Percentiles rank a stretch among this genome's conserved stretches.
phyloP scores from a whole-genome alignment of 2,888 invertebrate genomes.

The Malthinus seriepunctatus region DNA sequence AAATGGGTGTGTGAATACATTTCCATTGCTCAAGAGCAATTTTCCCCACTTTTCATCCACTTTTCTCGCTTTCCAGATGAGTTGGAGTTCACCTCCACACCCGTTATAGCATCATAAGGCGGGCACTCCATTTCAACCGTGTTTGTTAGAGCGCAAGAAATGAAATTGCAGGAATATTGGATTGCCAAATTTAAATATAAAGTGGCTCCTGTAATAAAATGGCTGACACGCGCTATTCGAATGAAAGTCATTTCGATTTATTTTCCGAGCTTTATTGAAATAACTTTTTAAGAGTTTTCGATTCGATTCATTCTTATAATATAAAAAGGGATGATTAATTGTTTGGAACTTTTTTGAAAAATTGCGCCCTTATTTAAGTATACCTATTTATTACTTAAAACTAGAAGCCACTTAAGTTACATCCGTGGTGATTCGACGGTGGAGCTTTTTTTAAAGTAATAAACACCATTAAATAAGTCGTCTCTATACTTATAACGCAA shows the following conservation, averaged over 20 bases:
- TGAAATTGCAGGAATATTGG: conserved; percentile 56
- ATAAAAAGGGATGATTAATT: conserved; percentile 16
- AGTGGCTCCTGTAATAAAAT: conserved; percentile 49
- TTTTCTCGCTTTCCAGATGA: conserved; percentile 38
- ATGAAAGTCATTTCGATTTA: conserved; percentile 26
- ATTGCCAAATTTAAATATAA: conserved; percentile 56
- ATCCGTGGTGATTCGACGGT: conserved; percentile 8
- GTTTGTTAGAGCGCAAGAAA: conserved; percentile 41
- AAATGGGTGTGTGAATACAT: conserved; percentile 47
- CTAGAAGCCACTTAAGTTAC: conserved; percentile 24
- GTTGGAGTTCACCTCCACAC: conserved; percentile 30
- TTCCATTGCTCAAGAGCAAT: conserved; percentile 46
- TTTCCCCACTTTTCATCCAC: conserved; percentile 45
- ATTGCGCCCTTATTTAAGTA: conserved; percentile 3
- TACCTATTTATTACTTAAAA: conserved; percentile 15
- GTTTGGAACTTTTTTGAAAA: conserved; percentile 8
- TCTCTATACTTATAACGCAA: conserved; percentile 11
- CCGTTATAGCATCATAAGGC: conserved; percentile 43
- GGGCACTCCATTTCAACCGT: conserved; percentile 37
- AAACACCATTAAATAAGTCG: conserved; percentile 26
- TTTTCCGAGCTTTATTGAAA: conserved; percentile 20
- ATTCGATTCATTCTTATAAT: conserved; percentile 3
- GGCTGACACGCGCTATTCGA: conserved; percentile 31
- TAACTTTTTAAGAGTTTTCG: conserved; percentile 8
- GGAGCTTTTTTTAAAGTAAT: conserved; percentile 20